A percentile compares a stretch with the other conserved stretches of the same genome.
These are phyloP conservation scores for Amphipyra tragopoginis DNA, from an alignment of 2,888 invertebrate genomes.

Conservation along the genomic window DNA sequence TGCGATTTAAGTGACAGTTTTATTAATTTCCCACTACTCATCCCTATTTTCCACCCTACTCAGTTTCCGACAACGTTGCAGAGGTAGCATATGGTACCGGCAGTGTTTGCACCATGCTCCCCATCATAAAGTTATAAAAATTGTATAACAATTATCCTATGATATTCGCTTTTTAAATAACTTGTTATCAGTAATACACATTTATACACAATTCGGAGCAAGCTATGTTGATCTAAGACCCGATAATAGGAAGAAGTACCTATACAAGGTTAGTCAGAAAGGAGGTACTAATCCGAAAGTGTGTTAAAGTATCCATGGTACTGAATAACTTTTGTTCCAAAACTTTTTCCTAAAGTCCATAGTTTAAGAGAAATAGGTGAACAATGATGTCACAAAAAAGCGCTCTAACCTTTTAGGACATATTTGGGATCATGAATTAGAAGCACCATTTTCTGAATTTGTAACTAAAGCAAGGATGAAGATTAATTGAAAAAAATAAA, in stretches of 20 bases:
- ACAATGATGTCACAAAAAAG: too few species aligned
- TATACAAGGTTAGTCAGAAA: too few species aligned
- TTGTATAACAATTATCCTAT: conserved; percentile 4
- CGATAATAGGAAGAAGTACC: not conserved
- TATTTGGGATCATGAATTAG: too few species aligned
- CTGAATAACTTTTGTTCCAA: too few species aligned
- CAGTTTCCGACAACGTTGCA: conserved; percentile 82
- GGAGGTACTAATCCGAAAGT: too few species aligned
- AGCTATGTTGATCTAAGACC: not conserved
- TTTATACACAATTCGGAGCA: not conserved
- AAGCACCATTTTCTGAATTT: too few species aligned
- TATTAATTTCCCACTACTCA: conserved; percentile 92
- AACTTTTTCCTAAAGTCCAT: too few species aligned
- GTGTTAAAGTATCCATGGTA: too few species aligned
- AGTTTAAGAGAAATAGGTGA: too few species aligned
- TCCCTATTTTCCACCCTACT: conserved; percentile 85
- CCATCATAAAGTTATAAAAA: conserved; percentile 27
- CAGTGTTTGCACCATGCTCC: conserved; percentile 67
- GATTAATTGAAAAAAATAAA: too few species aligned
- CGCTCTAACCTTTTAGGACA: too few species aligned
- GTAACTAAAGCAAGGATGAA: too few species aligned
- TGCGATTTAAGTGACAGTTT: conserved; percentile 93
- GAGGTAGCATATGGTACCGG: conserved; percentile 82
- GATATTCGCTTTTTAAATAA: not conserved
- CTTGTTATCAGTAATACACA: not conserved